A percentile compares a stretch with the other conserved stretches of the same genome.
phyloP scores from a whole-genome alignment of 2,888 invertebrate species.

The Apodemia mormo region DNA sequence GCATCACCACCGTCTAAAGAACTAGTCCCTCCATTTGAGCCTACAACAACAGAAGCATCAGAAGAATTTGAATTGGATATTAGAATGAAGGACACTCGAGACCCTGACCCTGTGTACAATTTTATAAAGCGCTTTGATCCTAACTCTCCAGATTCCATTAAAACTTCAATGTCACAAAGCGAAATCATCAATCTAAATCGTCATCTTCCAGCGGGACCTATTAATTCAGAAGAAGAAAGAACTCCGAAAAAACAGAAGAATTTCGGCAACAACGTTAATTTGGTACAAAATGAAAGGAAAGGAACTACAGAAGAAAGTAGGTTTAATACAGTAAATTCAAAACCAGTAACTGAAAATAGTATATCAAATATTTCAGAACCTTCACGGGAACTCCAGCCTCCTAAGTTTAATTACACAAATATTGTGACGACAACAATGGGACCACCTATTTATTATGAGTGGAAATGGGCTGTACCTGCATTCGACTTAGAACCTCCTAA shows the following conservation, averaged over 20 bases:
- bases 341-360: conserved; percentile 37
- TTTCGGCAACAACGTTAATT: conserved; percentile 54
- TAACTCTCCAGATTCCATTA: conserved; percentile 59
- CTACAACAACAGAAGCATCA: conserved; percentile 47
- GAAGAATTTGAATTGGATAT: conserved; percentile 48
- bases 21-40: conserved; percentile 51
- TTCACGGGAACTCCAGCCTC: conserved; percentile 73
- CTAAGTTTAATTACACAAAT: conserved; percentile 69
- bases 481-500: conserved; percentile 82
- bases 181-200: conserved; percentile 66
- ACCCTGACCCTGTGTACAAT: conserved; percentile 62
- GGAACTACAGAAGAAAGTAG: conserved; percentile 47
- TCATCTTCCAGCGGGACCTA: conserved; percentile 63
- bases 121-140: conserved; percentile 77
- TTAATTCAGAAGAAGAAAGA: conserved; percentile 66
- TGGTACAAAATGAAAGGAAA: conserved; percentile 55
- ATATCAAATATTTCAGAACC: conserved; percentile 47
- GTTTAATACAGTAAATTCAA: conserved; percentile 58
- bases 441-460: conserved; percentile 84
- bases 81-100: conserved; percentile 48
- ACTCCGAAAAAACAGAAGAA: conserved; percentile 59
- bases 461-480: conserved; percentile 85
- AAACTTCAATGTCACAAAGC: conserved; percentile 65
- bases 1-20: conserved; percentile 52
- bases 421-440: conserved; percentile 78